These are phyloP conservation scores for Coreius guichenoti DNA, from an alignment of 2,797 vertebrate species.

Conservation along the genomic window DNA sequence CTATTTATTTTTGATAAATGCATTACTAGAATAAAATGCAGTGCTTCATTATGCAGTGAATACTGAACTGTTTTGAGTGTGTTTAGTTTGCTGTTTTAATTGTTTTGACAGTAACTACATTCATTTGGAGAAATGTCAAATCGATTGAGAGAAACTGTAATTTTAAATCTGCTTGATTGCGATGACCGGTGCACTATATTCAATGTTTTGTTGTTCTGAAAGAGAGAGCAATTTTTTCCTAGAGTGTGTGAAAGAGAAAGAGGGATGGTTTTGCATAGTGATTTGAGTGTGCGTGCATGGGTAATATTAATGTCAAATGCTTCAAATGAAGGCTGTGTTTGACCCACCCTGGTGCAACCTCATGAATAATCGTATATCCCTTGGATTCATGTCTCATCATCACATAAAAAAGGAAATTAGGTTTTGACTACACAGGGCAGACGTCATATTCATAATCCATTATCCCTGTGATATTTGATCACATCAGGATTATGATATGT, in stretches of 20 bases:
- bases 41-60: too few species aligned
- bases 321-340: not conserved
- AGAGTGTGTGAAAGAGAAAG: not conserved
- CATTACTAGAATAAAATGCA: too few species aligned
- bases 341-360: conserved; percentile 5
- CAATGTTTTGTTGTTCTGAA: not conserved
- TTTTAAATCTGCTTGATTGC: not conserved
- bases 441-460: conserved; percentile 12
- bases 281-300: not conserved
- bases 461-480: conserved; percentile 31
- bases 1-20: too few species aligned
- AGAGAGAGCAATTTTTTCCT: not conserved
- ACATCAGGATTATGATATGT: conserved; percentile 18
- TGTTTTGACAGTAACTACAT: too few species aligned
- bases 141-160: too few species aligned
- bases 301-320: not conserved
- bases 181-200: not conserved
- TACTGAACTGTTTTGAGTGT: too few species aligned
- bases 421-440: conserved; percentile 3
- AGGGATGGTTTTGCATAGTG: not conserved
- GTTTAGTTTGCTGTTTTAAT: too few species aligned
- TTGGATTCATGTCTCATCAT: not conserved
- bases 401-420: conserved; percentile 17
- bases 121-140: too few species aligned
- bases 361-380: not conserved